Evolutionary conservation across 2,113 vertebrate species (phyloP), one percentile per base, ranked within the genome.

Genomic region (Spheniscus mendiculus): DNA sequence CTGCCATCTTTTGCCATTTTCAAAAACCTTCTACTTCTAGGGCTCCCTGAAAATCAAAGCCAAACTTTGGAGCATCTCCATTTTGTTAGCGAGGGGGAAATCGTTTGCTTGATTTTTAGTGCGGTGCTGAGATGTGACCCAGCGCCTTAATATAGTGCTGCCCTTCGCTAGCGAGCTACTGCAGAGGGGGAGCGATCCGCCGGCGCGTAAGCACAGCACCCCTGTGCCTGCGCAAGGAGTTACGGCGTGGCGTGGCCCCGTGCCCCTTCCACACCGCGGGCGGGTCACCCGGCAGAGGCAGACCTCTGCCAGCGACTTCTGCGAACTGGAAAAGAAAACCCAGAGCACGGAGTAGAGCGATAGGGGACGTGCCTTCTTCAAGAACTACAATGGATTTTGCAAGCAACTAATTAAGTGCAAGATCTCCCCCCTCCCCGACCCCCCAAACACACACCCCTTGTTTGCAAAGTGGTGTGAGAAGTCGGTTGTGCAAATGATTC

Each of bases 371-470:
- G 83, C 65, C 89, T 87, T 80, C 84, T 91, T 92, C 73, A 65
- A 78, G 69, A 78, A 95, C 49, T 52, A 78, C 93, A 87, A 84
- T 84, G 62, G 90, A 38, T 88, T 97, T 94, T 96, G 94, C 89
- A 91, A 95, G 76, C 58, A 25, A 61, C 72, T 93, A 96, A 92
- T 95, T 83, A 89, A 94, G 45, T 4, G 19, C 70, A 89, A 89
- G 44, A 47, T 88, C 23, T 12, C 14, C 32, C 38, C 21, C 7
- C 19, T 12, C 14, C 23, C 9, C 42, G 42, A 6, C 42, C 42
- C 19, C 34, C 32, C 18, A 2, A 13, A 27, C 52, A 23, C 59
- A 21, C 78, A 38, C 40, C 30, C 65, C 82, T 93, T 79, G 86
- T 92, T 91, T 96, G 56, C 77, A 72, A 59, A 87, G 61, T 15